Conservation (phyloP, 1,140 invertebrate genomes). For the Danaus plexippus region DNA sequence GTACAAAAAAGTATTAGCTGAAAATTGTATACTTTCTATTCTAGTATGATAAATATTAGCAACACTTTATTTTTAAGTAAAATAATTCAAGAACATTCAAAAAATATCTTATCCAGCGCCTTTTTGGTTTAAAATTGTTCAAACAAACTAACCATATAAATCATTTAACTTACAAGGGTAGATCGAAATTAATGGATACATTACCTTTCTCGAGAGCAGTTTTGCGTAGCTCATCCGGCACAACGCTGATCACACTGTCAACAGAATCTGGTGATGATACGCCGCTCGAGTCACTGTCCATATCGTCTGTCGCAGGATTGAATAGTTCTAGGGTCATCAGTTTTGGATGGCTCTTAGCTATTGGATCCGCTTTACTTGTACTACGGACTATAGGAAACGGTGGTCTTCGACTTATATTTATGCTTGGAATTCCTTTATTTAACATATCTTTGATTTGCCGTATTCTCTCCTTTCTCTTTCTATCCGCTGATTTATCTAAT, state of each 20-base stretch:
- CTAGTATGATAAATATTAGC: too few relatives aligned
- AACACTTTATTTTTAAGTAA: too few relatives aligned
- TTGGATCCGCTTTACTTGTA: slow-evolving; percentile 69
- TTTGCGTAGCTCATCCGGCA: slow-evolving; percentile 64
- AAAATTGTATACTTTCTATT: too few relatives aligned
- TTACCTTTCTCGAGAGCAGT: slow-evolving; percentile 64
- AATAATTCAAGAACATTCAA: too few relatives aligned
- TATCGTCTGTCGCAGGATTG: slow-evolving; percentile 91
- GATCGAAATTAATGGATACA: too few relatives aligned
- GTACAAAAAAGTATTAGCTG: too few relatives aligned
- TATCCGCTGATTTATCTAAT: slow-evolving; percentile 54
- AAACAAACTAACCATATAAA: too few relatives aligned
- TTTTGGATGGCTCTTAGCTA: slow-evolving; percentile 74
- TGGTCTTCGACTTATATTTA: slow-evolving; percentile 71
- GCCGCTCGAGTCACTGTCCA: slow-evolving; percentile 90
- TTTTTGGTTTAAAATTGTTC: too few relatives aligned
- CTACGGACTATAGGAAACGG: slow-evolving; percentile 76
- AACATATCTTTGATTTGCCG: slow-evolving; percentile 80
- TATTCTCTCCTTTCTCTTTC: slow-evolving; percentile 74
- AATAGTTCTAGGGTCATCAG: slow-evolving; percentile 87
- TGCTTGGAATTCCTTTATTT: slow-evolving; percentile 58
- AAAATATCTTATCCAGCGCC: too few relatives aligned
- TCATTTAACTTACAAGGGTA: too few relatives aligned
- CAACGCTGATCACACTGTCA: slow-evolving; percentile 85
- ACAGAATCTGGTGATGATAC: slow-evolving; percentile 89